These are phyloP conservation scores for Mustelus asterias DNA, from an alignment of 2,113 vertebrate species.

Conservation along the genomic window DNA sequence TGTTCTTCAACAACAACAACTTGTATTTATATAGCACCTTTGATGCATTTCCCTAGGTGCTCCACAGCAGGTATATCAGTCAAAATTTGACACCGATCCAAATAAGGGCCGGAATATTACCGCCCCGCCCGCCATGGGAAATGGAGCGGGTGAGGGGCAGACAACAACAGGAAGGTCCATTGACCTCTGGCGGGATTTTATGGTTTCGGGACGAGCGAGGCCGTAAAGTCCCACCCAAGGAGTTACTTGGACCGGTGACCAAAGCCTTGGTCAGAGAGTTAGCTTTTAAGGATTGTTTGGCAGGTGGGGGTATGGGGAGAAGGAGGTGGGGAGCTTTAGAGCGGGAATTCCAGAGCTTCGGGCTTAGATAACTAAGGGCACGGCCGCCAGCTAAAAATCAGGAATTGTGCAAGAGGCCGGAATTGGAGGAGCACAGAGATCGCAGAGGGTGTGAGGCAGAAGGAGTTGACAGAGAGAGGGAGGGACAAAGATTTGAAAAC, in stretches of 20 bases:
- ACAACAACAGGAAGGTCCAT: no score
- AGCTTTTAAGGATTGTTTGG: not conserved
- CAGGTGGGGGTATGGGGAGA: not conserved
- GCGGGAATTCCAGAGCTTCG: not conserved
- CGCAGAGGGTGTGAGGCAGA: not conserved
- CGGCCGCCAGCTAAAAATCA: not conserved
- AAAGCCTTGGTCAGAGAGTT: not conserved
- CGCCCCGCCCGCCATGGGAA: no score
- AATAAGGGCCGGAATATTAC: not conserved
- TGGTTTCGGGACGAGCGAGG: no score
- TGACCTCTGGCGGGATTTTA: no score
- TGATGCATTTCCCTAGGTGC: not conserved
- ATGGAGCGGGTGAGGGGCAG: no score
- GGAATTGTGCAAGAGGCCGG: not conserved
- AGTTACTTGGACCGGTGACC: not conserved
- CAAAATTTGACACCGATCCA: not conserved
- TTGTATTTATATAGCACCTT: not conserved
- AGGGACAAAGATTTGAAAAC: not conserved
- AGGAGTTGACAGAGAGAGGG: not conserved
- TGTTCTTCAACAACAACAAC: not conserved
- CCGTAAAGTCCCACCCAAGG: not conserved
- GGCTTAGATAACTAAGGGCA: not conserved
- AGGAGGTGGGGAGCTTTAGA: not conserved
- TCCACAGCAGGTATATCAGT: not conserved
- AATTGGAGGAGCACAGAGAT: not conserved